Conservation (phyloP, 2,888 invertebrate genomes). For the Idaea aversata region DNA sequence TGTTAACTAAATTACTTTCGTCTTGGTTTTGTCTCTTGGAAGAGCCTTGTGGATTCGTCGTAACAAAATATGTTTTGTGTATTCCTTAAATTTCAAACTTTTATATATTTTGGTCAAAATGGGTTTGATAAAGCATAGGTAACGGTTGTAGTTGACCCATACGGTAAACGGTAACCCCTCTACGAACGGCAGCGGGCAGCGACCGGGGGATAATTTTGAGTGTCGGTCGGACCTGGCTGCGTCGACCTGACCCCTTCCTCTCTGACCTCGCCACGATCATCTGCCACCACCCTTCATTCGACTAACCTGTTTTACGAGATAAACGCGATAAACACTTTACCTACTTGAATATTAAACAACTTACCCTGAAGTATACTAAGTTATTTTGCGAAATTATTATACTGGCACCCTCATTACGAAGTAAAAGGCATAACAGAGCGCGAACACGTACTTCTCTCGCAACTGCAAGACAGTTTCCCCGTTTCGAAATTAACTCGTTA, state of each 20-base stretch:
- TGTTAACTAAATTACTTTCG: constrained; percentile 28
- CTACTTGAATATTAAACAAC: constrained; percentile 54
- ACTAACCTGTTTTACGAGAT: constrained; percentile 68
- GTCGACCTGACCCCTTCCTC: constrained; percentile 63
- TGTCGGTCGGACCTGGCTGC: constrained; percentile 43
- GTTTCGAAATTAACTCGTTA: constrained; percentile 41
- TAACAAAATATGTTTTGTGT: not conserved
- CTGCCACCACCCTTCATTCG: constrained; percentile 62
- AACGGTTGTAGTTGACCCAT: constrained; percentile 2
- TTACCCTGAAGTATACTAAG: constrained; percentile 44
- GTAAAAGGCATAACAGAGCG: constrained; percentile 37
- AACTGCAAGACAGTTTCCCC: constrained; percentile 42
- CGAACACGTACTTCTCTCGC: constrained; percentile 39
- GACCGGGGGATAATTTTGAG: constrained; percentile 56
- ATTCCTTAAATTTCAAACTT: not conserved
- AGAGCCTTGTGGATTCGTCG: constrained; percentile 4
- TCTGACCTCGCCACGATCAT: constrained; percentile 67
- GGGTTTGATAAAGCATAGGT: not conserved
- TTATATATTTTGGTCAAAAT: not conserved
- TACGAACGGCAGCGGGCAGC: not conserved
- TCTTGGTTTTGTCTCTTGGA: constrained; percentile 11
- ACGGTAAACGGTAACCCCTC: not conserved
- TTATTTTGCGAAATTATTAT: constrained; percentile 51
- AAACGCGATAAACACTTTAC: constrained; percentile 58
- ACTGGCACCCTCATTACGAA: constrained; percentile 41